phyloP scores from a whole-genome alignment of 2,113 vertebrate genomes.

The Tachysurus fulvidraco region DNA sequence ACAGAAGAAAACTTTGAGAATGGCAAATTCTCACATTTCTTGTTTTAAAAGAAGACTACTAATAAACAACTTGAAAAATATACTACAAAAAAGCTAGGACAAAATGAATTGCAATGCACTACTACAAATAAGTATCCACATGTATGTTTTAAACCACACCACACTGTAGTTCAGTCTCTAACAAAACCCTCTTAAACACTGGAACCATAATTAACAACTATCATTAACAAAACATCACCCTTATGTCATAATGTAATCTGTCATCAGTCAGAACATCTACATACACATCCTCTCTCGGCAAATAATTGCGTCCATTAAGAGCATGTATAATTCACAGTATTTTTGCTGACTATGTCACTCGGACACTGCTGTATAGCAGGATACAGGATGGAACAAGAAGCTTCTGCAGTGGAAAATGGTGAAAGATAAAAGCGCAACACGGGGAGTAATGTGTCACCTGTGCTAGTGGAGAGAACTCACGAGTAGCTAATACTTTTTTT shows the following conservation, averaged over 20 bases:
- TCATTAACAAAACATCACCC: not conserved
- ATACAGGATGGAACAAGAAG: not conserved
- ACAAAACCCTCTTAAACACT: not conserved
- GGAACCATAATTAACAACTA: not conserved
- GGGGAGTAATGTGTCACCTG: not conserved
- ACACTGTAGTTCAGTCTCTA: not conserved
- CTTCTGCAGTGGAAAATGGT: not conserved
- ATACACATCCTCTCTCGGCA: not conserved
- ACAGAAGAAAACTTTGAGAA: not conserved
- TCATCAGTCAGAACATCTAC: not conserved
- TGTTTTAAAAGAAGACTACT: not conserved
- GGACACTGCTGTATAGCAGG: conserved; percentile 39
- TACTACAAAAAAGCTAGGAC: not conserved
- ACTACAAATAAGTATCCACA: not conserved
- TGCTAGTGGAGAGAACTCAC: not conserved
- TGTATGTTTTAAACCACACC: not conserved
- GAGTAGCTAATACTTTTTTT: not conserved
- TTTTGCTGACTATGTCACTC: conserved; percentile 66
- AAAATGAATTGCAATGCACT: not conserved
- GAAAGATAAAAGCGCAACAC: not conserved
- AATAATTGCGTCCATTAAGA: conserved; percentile 68
- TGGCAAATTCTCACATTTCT: not conserved
- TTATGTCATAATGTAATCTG: conserved; percentile 10
- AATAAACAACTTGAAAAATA: not conserved
- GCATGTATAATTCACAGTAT: conserved; percentile 72